Evolutionary conservation across 2,113 vertebrate genomes (phyloP).

Genomic region (Carassius carassius): DNA sequence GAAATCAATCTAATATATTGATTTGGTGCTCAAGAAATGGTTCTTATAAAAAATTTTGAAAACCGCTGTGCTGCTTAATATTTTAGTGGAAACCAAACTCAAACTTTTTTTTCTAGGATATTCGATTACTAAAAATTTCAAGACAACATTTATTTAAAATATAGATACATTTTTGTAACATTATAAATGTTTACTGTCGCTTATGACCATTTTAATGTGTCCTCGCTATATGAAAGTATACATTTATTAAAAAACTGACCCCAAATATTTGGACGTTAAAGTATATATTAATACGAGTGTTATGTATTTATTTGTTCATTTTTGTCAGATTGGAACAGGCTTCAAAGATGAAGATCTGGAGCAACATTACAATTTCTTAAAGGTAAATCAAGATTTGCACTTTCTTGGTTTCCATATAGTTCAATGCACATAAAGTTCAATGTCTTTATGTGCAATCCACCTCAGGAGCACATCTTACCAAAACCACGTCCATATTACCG

Average conservation of each 20-base stretch:
- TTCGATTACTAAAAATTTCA: no score
- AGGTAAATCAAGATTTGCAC: slow-evolving; percentile 72
- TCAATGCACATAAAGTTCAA: background rate
- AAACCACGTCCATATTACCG: slow-evolving; percentile 83
- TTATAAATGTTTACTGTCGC: background rate
- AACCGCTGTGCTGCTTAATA: no score
- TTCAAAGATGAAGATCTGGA: slow-evolving; percentile 90
- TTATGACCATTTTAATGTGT: background rate
- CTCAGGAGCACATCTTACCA: slow-evolving; percentile 80
- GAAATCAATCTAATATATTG: no score
- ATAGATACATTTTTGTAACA: background rate
- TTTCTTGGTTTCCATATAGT: background rate
- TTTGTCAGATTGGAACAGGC: slow-evolving; percentile 85
- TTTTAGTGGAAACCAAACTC: no score
- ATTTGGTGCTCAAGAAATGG: background rate
- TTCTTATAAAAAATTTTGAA: background rate
- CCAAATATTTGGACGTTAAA: background rate
- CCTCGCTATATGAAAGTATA: background rate
- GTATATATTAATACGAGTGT: background rate
- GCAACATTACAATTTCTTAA: slow-evolving; percentile 80
- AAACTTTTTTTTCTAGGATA: no score
- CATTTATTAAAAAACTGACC: background rate
- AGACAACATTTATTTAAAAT: background rate
- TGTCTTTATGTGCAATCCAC: background rate
- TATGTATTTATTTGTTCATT: background rate